Evolutionary conservation across 2,113 vertebrate genomes (phyloP), one percentile per base, ranked within the genome.

Genomic region (Vanacampus margaritifer): DNA sequence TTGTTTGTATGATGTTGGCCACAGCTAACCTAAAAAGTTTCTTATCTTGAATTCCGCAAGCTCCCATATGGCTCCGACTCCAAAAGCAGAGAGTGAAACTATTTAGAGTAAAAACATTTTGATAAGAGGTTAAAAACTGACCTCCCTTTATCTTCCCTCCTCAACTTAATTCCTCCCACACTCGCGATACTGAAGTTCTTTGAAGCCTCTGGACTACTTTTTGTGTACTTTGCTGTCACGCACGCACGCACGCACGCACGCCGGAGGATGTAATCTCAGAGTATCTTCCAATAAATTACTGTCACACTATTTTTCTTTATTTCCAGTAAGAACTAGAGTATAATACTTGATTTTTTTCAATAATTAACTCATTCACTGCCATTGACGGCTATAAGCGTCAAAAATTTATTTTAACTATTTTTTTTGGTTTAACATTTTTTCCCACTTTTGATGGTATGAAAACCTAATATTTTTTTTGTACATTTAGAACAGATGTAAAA

Each of bases 151-250:
- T 63, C 26, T 43, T 37, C 48, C 48, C 14, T 7, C 5, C 5
- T 72, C 5, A 19, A 11, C 19, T 62, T 69, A 64, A 79, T 67
- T 73, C 67, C 48, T 75, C n/a, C n/a, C 53, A 43, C 67, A 48
- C 48, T 12, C 6, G 60, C 54, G 46, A 70, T 65, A 68, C 32
- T 28, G 65, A 51, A 60, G 36, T 17, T 2, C 46, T 72, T 50
- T 71, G 19, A 53, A 68, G 26, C 45, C 62, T 17, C 13, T 13
- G 71, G 64, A 69, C 13, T 35, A 5, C 41, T 69, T 43, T 43
- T 39, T 53, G 32, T 53, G 10, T 59, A 51, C 60, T 68, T 62
- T 46, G 26, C 36, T 12, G 24, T 8, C n/a, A 11, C n/a, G 5
- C 11, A 53, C 5, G 13, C 48, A n/a, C n/a, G n/a, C n/a, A n/a